A percentile compares a stretch with the other conserved stretches of the same genome.
Conservation (phyloP, 2,797 vertebrate genomes). For the Poeciliopsis gracilis region DNA sequence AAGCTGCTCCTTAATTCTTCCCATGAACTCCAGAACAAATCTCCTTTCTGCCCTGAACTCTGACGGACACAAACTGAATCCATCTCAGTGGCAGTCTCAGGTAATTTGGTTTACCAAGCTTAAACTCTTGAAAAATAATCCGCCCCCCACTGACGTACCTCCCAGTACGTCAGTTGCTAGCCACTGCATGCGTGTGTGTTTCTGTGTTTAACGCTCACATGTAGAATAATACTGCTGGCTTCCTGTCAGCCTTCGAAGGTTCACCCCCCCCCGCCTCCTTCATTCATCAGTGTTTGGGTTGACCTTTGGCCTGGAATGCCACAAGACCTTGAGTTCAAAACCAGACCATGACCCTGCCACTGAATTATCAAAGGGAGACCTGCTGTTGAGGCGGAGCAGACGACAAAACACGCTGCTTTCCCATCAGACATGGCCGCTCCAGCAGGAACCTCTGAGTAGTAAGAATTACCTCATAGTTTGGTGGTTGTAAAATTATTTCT, state of each 20-base stretch:
- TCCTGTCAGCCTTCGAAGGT: constrained; percentile 43
- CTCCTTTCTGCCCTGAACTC: constrained; percentile 46
- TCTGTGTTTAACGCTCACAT: constrained; percentile 40
- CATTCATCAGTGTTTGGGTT: constrained; percentile 26
- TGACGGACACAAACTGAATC: constrained; percentile 44
- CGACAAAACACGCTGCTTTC: neutral
- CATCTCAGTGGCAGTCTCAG: constrained; percentile 24
- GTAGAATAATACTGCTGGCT: constrained; percentile 15
- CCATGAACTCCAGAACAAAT: constrained; percentile 55
- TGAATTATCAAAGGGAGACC: constrained; percentile 45
- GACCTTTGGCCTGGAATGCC: constrained; percentile 54
- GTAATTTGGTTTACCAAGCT: constrained; percentile 22
- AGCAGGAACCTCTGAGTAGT: neutral
- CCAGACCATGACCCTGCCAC: constrained; percentile 63
- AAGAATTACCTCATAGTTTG: neutral
- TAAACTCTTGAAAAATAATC: constrained; percentile 41
- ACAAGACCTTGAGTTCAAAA: constrained; percentile 55
- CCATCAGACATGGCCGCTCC: neutral
- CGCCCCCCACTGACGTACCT: constrained; percentile 20
- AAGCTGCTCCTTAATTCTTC: constrained; percentile 16
- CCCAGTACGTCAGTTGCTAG: constrained; percentile 38
- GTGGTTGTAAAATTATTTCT: neutral
- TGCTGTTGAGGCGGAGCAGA: neutral
- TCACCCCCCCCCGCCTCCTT: constrained; percentile 45
- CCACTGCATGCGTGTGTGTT: constrained; percentile 20